Conservation (phyloP, 2,888 invertebrate species). For the Erebia aethiops region DNA sequence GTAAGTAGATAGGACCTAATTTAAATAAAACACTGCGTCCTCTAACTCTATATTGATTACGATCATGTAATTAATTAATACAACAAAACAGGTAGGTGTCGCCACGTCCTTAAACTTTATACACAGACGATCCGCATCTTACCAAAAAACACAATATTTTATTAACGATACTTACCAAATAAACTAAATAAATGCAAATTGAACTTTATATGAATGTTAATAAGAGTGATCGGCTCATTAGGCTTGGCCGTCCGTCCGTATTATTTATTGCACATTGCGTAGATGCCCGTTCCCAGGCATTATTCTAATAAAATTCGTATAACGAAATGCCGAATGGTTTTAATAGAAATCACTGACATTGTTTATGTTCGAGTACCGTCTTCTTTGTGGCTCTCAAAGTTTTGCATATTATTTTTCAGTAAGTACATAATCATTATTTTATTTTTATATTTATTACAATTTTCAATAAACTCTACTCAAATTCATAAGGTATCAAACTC, state of each 20-base stretch:
- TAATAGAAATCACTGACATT: conserved; percentile 80
- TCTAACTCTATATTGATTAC: conserved; percentile 27
- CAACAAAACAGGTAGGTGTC: conserved; percentile 39
- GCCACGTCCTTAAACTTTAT: conserved; percentile 67
- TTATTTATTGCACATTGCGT: conserved; percentile 78
- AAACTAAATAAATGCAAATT: conserved; percentile 43
- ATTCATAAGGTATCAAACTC: too few relatives aligned
- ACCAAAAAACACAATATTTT: conserved; percentile 60
- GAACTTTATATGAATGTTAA: conserved; percentile 43
- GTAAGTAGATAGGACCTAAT: neutral
- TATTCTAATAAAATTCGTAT: conserved; percentile 74
- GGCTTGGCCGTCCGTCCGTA: conserved; percentile 48
- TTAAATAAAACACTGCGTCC: conserved; percentile 23
- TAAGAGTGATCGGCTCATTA: conserved; percentile 49
- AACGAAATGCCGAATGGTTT: conserved; percentile 75
- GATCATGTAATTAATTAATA: conserved; percentile 29
- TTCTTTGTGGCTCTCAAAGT: conserved; percentile 63
- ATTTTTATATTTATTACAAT: neutral
- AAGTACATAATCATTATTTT: neutral
- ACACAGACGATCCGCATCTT: conserved; percentile 55
- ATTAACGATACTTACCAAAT: conserved; percentile 57
- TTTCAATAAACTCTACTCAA: neutral
- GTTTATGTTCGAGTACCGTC: conserved; percentile 76
- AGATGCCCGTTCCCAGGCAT: conserved; percentile 70
- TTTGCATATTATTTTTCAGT: conserved; percentile 36